Conservation (phyloP, 2,888 invertebrate species). For the Harpalus rubripes region DNA sequence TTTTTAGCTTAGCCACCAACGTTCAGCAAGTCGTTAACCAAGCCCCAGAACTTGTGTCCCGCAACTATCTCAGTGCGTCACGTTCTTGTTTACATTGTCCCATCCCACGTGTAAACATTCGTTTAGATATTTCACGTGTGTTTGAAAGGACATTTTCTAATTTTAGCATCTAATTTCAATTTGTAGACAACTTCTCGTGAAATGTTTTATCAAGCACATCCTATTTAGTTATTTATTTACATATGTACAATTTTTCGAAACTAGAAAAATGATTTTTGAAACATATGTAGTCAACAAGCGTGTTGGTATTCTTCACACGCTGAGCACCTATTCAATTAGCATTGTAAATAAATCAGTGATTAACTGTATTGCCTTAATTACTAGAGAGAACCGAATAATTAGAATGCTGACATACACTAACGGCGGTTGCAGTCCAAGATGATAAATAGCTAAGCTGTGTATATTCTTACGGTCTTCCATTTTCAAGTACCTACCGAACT, state of each 20-base stretch:
- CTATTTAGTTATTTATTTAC: not conserved
- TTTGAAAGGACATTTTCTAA: conserved; percentile 51
- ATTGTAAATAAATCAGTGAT: conserved; percentile 66
- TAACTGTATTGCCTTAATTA: conserved; percentile 64
- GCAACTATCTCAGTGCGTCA: conserved; percentile 48
- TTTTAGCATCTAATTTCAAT: conserved; percentile 40
- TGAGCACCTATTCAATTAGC: conserved; percentile 61
- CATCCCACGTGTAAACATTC: conserved; percentile 47
- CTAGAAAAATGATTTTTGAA: not conserved
- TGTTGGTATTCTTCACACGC: conserved; percentile 55
- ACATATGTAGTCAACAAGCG: conserved; percentile 5
- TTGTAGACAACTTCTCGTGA: not conserved
- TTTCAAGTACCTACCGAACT: conserved; percentile 7
- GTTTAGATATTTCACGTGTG: conserved; percentile 55
- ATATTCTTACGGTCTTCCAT: conserved; percentile 20
- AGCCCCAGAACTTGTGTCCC: conserved; percentile 32
- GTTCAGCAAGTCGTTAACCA: conserved; percentile 53
- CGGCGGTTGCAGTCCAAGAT: conserved; percentile 49
- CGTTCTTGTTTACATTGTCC: conserved; percentile 47
- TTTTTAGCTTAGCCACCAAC: conserved; percentile 53
- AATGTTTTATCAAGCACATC: not conserved
- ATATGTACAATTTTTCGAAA: not conserved
- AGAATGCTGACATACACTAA: conserved; percentile 63
- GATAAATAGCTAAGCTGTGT: conserved; percentile 58
- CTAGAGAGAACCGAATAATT: conserved; percentile 65